Evolutionary conservation across 2,888 invertebrate genomes (phyloP).

Genomic region (Hirtodrosophila cameraria): DNA sequence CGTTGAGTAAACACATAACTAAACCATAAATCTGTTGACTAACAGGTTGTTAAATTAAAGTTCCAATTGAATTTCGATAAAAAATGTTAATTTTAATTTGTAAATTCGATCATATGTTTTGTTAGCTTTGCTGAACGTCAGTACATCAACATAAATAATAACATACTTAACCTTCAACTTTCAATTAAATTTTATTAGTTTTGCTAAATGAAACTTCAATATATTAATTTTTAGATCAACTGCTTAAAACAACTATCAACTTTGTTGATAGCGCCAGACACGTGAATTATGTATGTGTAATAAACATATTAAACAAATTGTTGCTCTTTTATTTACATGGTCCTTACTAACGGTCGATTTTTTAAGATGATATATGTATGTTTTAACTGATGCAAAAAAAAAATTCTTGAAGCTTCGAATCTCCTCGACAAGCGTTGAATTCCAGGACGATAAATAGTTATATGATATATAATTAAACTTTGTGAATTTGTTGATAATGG

Average conservation of each 20-base stretch:
- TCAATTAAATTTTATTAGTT: conserved; percentile 7
- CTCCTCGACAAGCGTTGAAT: too few relatives aligned
- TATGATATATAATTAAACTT: too few relatives aligned
- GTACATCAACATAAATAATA: background rate
- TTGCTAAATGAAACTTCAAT: conserved; percentile 16
- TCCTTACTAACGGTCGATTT: too few relatives aligned
- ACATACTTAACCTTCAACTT: background rate
- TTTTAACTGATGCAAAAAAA: too few relatives aligned
- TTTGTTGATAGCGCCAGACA: conserved; percentile 18
- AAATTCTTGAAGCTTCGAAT: too few relatives aligned
- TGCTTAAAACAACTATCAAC: conserved; percentile 14
- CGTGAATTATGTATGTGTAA: conserved; percentile 29
- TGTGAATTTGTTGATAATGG: too few relatives aligned
- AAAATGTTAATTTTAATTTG: conserved; percentile 1
- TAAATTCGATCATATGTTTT: conserved; percentile 1
- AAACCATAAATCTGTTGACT: background rate
- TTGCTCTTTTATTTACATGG: background rate
- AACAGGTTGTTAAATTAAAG: background rate
- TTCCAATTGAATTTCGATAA: conserved; percentile 1
- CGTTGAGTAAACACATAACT: conserved; percentile 8
- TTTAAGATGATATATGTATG: too few relatives aligned
- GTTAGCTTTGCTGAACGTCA: conserved; percentile 13
- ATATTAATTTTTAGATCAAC: conserved; percentile 14
- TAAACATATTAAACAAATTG: conserved; percentile 30
- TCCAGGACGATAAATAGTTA: too few relatives aligned